These are phyloP conservation scores for Leucozona laternaria DNA, from an alignment of 2,888 invertebrate genomes.

Conservation along the genomic window DNA sequence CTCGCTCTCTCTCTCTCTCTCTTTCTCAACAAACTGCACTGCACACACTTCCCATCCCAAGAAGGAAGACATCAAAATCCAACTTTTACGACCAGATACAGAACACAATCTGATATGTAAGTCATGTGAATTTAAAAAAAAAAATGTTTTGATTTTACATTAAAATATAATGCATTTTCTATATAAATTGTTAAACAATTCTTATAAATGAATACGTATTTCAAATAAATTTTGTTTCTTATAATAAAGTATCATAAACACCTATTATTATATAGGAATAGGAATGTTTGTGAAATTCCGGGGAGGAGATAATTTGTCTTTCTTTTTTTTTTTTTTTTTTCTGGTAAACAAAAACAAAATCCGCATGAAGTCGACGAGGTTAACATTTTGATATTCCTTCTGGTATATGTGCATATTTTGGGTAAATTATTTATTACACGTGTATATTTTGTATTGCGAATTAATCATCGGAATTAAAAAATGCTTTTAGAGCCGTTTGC, in stretches of 20 bases:
- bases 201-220: slow-evolving; percentile 3
- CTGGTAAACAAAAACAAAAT: background rate
- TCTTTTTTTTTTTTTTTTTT: background rate
- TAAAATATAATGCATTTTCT: slow-evolving; percentile 40
- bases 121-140: slow-evolving; percentile 59
- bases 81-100: slow-evolving; percentile 3
- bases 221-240: slow-evolving; percentile 18
- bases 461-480: too few relatives aligned
- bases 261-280: background rate
- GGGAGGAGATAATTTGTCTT: background rate
- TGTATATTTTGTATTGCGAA: too few relatives aligned
- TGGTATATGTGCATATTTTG: background rate
- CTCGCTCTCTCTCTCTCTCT: slow-evolving; percentile 41
- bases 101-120: slow-evolving; percentile 53
- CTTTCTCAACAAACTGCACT: slow-evolving; percentile 32
- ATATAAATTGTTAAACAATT: slow-evolving; percentile 36
- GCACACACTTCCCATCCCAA: background rate
- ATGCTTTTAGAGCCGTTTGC: too few relatives aligned
- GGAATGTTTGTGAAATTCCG: background rate
- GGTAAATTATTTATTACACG: too few relatives aligned
- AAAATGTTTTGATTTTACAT: slow-evolving; percentile 41
- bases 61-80: slow-evolving; percentile 49
- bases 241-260: slow-evolving; percentile 15
- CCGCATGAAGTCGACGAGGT: background rate
- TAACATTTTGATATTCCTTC: background rate